Percentiles rank a stretch among this genome's conserved stretches.
Conservation (phyloP, 1,140 invertebrate genomes). For the Nautilus pompilius region DNA sequence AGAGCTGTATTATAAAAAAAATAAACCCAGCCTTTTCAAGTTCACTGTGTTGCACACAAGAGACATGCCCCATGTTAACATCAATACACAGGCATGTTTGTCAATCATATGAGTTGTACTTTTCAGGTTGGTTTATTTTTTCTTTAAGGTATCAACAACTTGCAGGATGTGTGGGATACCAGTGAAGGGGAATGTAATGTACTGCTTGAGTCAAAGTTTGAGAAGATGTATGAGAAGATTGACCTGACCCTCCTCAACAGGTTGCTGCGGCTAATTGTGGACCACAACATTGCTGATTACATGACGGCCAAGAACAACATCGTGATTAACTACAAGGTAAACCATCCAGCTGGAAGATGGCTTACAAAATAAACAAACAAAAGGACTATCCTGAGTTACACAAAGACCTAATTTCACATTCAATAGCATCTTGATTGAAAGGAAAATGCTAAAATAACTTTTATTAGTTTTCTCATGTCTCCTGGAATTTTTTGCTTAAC, state of each 20-base stretch:
- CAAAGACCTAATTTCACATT: no score
- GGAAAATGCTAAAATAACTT: no score
- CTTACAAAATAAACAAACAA: no score
- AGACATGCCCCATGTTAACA: background rate
- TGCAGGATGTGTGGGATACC: slow-evolving; percentile 99
- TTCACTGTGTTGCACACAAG: background rate
- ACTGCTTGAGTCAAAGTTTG: slow-evolving; percentile 93
- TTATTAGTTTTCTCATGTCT: no score
- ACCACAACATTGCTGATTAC: slow-evolving; percentile 99
- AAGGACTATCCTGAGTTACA: no score
- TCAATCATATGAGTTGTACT: background rate
- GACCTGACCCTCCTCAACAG: slow-evolving; percentile 97
- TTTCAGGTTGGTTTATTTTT: no score
- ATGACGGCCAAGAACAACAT: slow-evolving; percentile 99
- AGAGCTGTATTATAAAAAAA: no score
- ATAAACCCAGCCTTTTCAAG: no score
- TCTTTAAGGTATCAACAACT: slow-evolving; percentile 81
- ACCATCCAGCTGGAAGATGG: no score
- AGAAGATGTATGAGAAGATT: slow-evolving; percentile 99
- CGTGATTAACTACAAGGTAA: slow-evolving; percentile 95
- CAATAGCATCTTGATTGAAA: no score
- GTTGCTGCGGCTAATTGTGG: slow-evolving; percentile 91
- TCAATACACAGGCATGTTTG: background rate
- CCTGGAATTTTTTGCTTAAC: no score
- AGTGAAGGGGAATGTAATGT: slow-evolving; percentile 98